Evolutionary conservation across 92 coral and sea anemone genomes (phyloP).

Genomic region (Blastomussa wellsi): DNA sequence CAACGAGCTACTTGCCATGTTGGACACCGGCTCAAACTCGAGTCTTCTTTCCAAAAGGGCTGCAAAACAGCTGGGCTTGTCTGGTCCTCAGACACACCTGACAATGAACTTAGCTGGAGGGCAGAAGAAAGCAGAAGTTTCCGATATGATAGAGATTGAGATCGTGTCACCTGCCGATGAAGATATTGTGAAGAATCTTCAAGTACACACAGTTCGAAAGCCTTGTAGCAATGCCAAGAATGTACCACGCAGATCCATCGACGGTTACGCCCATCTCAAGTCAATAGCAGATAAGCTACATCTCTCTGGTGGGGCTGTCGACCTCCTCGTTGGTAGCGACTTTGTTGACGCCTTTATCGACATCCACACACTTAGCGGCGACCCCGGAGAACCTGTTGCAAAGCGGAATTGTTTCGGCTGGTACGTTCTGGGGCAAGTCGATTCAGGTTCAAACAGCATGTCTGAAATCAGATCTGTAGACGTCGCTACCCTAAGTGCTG

Average conservation of each 20-base stretch:
- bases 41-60: slow-evolving; percentile 40
- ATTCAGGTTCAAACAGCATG: too few relatives aligned
- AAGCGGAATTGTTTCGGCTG: too few relatives aligned
- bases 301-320: slow-evolving; percentile 57
- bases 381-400: too few relatives aligned
- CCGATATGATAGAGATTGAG: too few relatives aligned
- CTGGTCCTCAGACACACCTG: slow-evolving; percentile 47
- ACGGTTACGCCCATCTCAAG: too few relatives aligned
- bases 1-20: slow-evolving; percentile 61
- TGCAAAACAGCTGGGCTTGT: slow-evolving; percentile 33
- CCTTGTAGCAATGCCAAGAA: neutral
- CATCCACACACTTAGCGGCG: too few relatives aligned
- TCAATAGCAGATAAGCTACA: slow-evolving; percentile 24
- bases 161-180: slow-evolving; percentile 56
- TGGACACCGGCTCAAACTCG: slow-evolving; percentile 41
- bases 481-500: too few relatives aligned
- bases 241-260: too few relatives aligned
- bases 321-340: slow-evolving; percentile 65
- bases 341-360: slow-evolving; percentile 62
- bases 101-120: slow-evolving; percentile 74
- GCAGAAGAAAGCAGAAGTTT: too few relatives aligned
- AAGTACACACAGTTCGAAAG: too few relatives aligned
- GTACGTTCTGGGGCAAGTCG: too few relatives aligned
- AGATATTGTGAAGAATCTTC: slow-evolving; percentile 48
- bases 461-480: too few relatives aligned